A percentile compares a stretch with the other conserved stretches of the same genome.
phyloP scores from a whole-genome alignment of 2,113 vertebrate species.

The Gallinago jamesoni region DNA sequence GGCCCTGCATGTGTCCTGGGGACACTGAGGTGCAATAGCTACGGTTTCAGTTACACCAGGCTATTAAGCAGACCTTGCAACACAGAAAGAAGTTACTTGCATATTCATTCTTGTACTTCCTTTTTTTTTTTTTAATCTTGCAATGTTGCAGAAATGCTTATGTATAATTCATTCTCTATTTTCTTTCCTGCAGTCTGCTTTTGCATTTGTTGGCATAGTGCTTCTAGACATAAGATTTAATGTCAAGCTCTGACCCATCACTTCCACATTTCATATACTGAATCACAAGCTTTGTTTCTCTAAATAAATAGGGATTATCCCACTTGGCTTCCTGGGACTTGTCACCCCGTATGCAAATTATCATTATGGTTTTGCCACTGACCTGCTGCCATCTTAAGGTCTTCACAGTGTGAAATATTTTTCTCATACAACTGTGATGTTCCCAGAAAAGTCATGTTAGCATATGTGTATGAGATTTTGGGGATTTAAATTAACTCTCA shows the following conservation, averaged over 20 bases:
- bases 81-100: background rate
- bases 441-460: background rate
- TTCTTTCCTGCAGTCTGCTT: background rate
- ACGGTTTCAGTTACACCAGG: background rate
- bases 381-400: background rate
- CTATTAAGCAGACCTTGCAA: background rate
- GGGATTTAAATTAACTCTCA: background rate
- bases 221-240: background rate
- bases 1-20: background rate
- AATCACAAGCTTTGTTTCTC: background rate
- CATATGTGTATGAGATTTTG: background rate
- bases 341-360: background rate
- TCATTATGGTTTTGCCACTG: background rate
- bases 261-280: background rate
- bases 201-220: background rate
- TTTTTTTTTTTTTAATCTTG: background rate
- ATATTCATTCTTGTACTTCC: background rate
- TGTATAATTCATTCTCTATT: background rate
- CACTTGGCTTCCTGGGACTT: background rate
- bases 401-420: background rate
- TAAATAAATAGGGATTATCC: background rate
- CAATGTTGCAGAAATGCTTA: background rate
- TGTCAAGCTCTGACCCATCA: background rate
- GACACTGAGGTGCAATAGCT: background rate
- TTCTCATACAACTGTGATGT: background rate